Evolutionary conservation across 1,140 invertebrate species (phyloP).

Genomic region (Trichomalopsis sarcophagae): DNA sequence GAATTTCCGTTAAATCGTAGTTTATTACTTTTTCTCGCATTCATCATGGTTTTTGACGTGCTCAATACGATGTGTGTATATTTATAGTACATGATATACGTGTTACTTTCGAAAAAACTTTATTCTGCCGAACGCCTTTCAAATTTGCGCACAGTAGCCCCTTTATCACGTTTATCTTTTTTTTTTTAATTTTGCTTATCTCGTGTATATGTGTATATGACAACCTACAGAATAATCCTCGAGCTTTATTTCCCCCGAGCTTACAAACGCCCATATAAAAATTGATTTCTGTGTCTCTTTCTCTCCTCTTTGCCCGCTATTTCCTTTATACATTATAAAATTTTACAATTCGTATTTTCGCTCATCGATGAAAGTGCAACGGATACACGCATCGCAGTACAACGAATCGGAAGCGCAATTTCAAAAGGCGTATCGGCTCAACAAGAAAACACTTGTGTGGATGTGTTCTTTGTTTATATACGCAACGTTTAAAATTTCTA

Average conservation of each 20-base stretch:
- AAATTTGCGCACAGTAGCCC: constrained; percentile 38
- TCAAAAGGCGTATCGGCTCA: constrained; percentile 42
- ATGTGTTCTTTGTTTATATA: not conserved
- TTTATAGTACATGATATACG: constrained; percentile 23
- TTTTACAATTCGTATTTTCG: constrained; percentile 10
- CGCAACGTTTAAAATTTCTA: constrained; percentile 26
- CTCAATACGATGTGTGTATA: constrained; percentile 30
- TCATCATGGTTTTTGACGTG: not conserved
- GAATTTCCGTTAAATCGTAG: not conserved
- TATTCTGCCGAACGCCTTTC: constrained; percentile 47
- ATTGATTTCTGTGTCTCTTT: not conserved
- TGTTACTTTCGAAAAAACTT: constrained; percentile 49
- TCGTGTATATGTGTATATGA: not conserved
- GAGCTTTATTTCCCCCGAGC: no score
- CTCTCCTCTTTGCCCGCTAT: not conserved
- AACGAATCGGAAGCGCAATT: constrained; percentile 30
- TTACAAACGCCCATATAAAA: constrained; percentile 43
- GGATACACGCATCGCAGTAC: not conserved
- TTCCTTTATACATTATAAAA: constrained; percentile 40
- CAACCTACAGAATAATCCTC: not conserved
- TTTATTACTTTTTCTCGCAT: not conserved
- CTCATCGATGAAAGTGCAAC: constrained; percentile 16
- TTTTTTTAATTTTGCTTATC: not conserved
- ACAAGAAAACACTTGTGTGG: not conserved
- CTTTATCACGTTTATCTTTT: constrained; percentile 4